phyloP scores from a whole-genome alignment of 2,888 invertebrate species.

The Habrosyne pyritoides region DNA sequence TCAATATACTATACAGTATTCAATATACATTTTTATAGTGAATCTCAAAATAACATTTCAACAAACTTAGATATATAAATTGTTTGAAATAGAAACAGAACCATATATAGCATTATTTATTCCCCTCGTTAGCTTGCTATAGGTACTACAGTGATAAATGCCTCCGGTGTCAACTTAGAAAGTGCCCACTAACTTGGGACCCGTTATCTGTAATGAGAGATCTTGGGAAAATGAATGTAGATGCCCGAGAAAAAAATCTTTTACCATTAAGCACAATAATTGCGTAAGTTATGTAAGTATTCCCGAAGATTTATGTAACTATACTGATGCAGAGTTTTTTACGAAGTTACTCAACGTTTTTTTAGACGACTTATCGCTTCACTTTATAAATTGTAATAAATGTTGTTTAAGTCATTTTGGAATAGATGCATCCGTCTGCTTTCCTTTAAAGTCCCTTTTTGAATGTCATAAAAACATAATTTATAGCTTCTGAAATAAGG shows the following conservation, averaged over 20 bases:
- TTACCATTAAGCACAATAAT: neutral
- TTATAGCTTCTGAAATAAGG: too few species aligned
- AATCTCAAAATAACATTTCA: too few species aligned
- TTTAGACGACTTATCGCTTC: neutral
- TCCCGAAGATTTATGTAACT: neutral
- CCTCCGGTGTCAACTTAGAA: slow-evolving; percentile 9
- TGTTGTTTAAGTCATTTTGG: too few species aligned
- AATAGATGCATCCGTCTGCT: too few species aligned
- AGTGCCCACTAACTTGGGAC: slow-evolving; percentile 12
- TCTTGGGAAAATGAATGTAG: slow-evolving; percentile 24
- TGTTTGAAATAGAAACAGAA: too few species aligned
- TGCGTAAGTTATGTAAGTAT: neutral
- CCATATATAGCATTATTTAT: neutral
- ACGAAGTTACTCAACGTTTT: too few species aligned
- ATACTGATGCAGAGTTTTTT: neutral
- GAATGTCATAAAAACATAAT: too few species aligned
- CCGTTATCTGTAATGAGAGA: slow-evolving; percentile 42
- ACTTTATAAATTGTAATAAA: too few species aligned
- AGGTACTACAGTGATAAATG: slow-evolving; percentile 2
- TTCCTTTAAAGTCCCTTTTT: too few species aligned
- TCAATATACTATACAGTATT: too few species aligned
- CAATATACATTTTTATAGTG: too few species aligned
- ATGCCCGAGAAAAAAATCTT: neutral
- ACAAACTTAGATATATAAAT: too few species aligned
- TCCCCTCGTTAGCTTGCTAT: neutral